Base-by-base conservation (phyloP, 2,113 vertebrate genomes). In the Chaetodon auriga region DNA sequence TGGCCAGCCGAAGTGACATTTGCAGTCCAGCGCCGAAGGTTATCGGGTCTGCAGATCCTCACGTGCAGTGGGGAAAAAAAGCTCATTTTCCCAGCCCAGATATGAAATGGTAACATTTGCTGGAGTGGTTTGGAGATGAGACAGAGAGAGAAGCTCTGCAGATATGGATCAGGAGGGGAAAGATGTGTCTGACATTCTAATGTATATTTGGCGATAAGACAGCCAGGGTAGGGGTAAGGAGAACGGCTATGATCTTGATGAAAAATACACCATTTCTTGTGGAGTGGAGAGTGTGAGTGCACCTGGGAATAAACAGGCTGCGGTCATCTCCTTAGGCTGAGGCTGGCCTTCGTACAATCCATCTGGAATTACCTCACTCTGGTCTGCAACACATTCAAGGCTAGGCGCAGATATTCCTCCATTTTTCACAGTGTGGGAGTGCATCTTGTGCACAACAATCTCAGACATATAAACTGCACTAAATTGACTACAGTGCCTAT, bases 21-120 rank as follows among this genome's bases (percentile, higher is more conserved):
- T 93, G 82, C 89, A 85, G 86, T 89, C 88, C 78, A 75, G 71
- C 80, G 2, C 54, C 49, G 73, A 83, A 93, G 92, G 93, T 94
- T 93, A 94, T 92, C 90, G 14, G 43, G 76, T 68, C 80, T 74
- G 78, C 76, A 53, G 73, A 92, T 91, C 89, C 73, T 76, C 84
- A 80, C 81, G 51, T 85, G 85, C 84, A 60, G 61, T 8, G n/a
- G 49, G 38, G 7, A n/a, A 57, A 78, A 58, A 75, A 79, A 87
- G 46, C 61, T 60, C 82, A 85, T 90, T 91, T 87, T 84, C 68
- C 36, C 41, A 83, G 54, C 70, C 66, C 60, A 57, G 87, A 91
- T 94, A 90, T 86, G 88, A 92, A 91, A 90, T 81, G 76, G 90
- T 91, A 93, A 93, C 89, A 94, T 93, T 93, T 93, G 82, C 83